Conservation (phyloP, 2,888 invertebrate species). For the Baccha elongata region DNA sequence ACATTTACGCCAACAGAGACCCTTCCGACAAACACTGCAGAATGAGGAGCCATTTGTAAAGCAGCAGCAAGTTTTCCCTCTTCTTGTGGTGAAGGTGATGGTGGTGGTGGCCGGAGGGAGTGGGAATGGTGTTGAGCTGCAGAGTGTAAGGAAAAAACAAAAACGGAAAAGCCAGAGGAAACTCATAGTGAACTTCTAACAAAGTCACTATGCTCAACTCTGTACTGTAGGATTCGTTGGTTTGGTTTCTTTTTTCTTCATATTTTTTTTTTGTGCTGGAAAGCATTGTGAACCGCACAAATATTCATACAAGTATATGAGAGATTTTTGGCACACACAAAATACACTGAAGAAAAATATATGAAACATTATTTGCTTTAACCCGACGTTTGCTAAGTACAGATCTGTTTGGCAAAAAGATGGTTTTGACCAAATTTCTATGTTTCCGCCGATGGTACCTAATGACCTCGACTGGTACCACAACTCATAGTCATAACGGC, state of each 20-base stretch:
- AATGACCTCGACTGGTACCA: too few species aligned
- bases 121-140: too few species aligned
- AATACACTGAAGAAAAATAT: constrained; percentile 1
- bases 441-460: too few species aligned
- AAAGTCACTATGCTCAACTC: constrained; percentile 56
- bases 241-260: constrained; percentile 5
- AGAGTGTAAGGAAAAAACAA: constrained; percentile 15
- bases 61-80: constrained; percentile 52
- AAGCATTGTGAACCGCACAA: constrained; percentile 64
- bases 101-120: background rate
- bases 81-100: background rate
- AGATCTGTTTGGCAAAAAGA: too few species aligned
- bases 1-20: constrained; percentile 68
- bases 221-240: constrained; percentile 11
- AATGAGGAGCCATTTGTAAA: constrained; percentile 61
- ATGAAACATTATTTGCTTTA: too few species aligned
- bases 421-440: too few species aligned
- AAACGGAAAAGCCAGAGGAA: constrained; percentile 52
- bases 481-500: too few species aligned
- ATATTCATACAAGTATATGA: constrained; percentile 67
- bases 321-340: constrained; percentile 32
- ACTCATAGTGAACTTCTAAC: constrained; percentile 71
- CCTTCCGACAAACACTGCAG: constrained; percentile 7
- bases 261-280: constrained; percentile 2
- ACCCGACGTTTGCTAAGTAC: too few species aligned